Conservation (phyloP, 2,113 vertebrate species). For the Opisthocomus hoazin region DNA sequence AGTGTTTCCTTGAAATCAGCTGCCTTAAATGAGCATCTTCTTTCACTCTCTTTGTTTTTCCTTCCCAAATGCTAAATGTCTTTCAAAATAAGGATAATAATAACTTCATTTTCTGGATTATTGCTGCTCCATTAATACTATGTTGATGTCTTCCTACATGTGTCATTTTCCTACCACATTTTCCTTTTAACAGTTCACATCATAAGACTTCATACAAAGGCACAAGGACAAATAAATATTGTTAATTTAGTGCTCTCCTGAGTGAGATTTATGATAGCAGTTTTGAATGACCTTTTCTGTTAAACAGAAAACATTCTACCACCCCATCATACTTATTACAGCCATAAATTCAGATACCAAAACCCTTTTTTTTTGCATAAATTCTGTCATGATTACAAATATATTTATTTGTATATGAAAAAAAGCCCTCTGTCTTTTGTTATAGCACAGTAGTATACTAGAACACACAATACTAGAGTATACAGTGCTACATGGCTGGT, state of each 20-base stretch:
- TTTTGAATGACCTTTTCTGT: constrained; percentile 57
- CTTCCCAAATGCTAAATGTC: neutral
- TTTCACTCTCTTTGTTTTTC: neutral
- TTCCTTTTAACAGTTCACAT: constrained; percentile 15
- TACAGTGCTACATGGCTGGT: neutral
- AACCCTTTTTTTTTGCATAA: neutral
- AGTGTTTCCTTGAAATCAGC: neutral
- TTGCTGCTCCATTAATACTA: neutral
- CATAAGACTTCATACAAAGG: constrained; percentile 15
- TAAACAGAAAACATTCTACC: constrained; percentile 26
- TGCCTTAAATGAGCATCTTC: neutral
- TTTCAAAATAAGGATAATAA: neutral
- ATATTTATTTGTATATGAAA: neutral
- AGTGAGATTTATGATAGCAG: neutral
- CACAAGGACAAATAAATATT: constrained; percentile 14
- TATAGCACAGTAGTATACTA: no score
- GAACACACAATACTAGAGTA: neutral
- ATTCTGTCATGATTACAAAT: neutral
- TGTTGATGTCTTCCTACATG: neutral
- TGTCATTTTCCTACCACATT: constrained; percentile 23
- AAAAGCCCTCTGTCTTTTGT: neutral
- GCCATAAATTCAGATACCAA: neutral
- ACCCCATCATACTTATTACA: constrained; percentile 16
- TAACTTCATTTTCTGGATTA: neutral
- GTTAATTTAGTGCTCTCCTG: constrained; percentile 20